Percentiles rank a stretch among this genome's conserved stretches.
Evolutionary conservation across 2,797 vertebrate genomes (phyloP).

Genomic region (Crocidura indochinensis): DNA sequence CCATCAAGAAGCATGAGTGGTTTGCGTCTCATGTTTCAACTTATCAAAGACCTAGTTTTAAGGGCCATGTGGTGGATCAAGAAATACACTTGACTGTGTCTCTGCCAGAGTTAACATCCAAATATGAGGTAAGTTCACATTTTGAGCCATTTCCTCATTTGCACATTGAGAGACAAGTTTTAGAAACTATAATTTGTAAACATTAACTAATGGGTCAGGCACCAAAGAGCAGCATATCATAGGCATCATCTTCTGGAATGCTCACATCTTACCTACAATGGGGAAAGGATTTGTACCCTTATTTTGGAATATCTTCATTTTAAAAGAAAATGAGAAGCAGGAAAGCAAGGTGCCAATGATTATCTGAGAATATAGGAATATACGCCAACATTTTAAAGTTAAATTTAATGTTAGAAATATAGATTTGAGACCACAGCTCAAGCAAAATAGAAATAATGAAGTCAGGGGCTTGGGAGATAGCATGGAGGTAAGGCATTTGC

Average conservation of each 20-base stretch:
- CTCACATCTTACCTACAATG: not conserved
- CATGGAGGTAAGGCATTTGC: too few relatives aligned
- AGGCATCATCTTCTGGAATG: not conserved
- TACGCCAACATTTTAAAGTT: not conserved
- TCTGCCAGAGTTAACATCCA: not conserved
- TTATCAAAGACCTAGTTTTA: not conserved
- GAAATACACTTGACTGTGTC: not conserved
- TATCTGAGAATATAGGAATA: not conserved
- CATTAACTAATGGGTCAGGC: not conserved
- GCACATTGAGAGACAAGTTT: not conserved
- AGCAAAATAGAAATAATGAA: too few relatives aligned
- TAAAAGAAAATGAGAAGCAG: not conserved
- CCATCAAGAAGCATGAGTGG: constrained; percentile 2
- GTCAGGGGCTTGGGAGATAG: too few relatives aligned
- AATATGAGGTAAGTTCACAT: not conserved
- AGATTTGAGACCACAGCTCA: constrained; percentile 30
- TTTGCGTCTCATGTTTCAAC: constrained; percentile 29
- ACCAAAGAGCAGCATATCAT: not conserved
- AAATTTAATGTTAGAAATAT: constrained; percentile 2
- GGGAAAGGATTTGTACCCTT: not conserved
- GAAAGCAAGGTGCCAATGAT: not conserved
- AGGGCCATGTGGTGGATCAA: not conserved
- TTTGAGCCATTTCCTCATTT: not conserved
- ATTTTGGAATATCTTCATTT: not conserved
- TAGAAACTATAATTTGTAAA: not conserved